Conservation (phyloP, 2,888 invertebrate genomes). For the Parnassius orleans region DNA sequence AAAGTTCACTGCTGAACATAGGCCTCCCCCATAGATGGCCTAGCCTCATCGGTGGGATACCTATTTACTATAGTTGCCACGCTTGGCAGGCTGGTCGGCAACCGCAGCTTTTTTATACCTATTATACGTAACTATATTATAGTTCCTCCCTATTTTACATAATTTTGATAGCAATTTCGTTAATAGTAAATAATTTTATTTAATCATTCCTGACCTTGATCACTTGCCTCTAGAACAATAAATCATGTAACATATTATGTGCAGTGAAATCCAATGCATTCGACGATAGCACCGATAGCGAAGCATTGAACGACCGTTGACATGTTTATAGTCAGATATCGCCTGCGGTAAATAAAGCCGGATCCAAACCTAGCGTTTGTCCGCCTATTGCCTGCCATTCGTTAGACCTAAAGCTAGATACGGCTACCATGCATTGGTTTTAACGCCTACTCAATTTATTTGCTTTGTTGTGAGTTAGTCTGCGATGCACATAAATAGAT, state of each 20-base stretch:
- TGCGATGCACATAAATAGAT: slow-evolving; percentile 14
- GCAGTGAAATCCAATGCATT: slow-evolving; percentile 29
- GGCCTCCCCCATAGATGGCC: no score
- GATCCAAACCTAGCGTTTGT: slow-evolving; percentile 45
- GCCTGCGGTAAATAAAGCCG: slow-evolving; percentile 55
- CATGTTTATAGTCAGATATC: slow-evolving; percentile 71
- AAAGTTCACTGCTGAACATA: no score
- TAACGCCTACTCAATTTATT: slow-evolving; percentile 28
- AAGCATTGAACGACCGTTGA: slow-evolving; percentile 55
- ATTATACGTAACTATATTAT: no score
- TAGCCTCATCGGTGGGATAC: no score
- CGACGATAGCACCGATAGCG: slow-evolving; percentile 37
- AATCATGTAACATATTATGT: slow-evolving; percentile 45
- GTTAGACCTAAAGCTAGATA: slow-evolving; percentile 27
- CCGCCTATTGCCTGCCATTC: slow-evolving; percentile 28
- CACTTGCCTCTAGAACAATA: slow-evolving; percentile 34
- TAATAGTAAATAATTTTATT: no score
- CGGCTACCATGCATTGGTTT: slow-evolving; percentile 27
- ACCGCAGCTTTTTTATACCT: no score
- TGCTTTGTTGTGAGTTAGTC: slow-evolving; percentile 15
- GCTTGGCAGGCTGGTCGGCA: no score
- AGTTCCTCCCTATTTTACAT: no score
- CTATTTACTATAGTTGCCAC: no score
- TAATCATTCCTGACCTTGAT: slow-evolving; percentile 11
- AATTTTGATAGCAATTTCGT: no score